Conservation (phyloP, 1,140 invertebrate genomes). For the Drosophila tropicalis region DNA sequence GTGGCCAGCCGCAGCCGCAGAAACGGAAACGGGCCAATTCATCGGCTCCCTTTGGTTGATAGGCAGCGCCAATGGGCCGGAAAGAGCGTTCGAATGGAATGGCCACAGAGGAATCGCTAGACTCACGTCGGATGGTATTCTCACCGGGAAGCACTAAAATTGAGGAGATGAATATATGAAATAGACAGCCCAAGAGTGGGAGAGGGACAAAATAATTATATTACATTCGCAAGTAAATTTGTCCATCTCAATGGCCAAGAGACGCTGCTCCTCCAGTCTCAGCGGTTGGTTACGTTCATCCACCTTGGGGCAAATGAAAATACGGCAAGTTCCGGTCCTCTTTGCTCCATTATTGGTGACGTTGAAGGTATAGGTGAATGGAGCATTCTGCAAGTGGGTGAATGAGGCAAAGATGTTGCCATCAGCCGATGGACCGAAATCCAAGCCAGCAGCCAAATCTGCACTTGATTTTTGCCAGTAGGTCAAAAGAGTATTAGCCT, state of each 20-base stretch:
- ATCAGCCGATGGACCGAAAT: slow-evolving; percentile 84
- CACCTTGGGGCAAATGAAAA: slow-evolving; percentile 85
- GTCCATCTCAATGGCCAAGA: slow-evolving; percentile 86
- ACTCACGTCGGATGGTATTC: slow-evolving; percentile 85
- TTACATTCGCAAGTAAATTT: slow-evolving; percentile 85
- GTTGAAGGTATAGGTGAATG: slow-evolving; percentile 85
- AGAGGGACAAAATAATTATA: slow-evolving; percentile 34
- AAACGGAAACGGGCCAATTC: slow-evolving; percentile 83
- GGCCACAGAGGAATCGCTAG: slow-evolving; percentile 86
- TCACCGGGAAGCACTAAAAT: slow-evolving; percentile 84
- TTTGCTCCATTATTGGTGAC: slow-evolving; percentile 79
- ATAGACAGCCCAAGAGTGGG: background rate
- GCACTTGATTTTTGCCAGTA: slow-evolving; percentile 87
- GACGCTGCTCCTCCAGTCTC: slow-evolving; percentile 84
- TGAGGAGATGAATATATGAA: background rate
- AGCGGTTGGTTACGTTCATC: slow-evolving; percentile 85
- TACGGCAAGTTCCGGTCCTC: slow-evolving; percentile 85
- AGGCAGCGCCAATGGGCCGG: slow-evolving; percentile 84
- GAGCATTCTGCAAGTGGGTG: slow-evolving; percentile 87
- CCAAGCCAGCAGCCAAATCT: slow-evolving; percentile 86
- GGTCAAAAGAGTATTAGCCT: slow-evolving; percentile 84
- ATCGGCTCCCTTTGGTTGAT: slow-evolving; percentile 66
- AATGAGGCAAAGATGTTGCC: slow-evolving; percentile 85
- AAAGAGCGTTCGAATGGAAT: slow-evolving; percentile 88
- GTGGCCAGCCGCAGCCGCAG: slow-evolving; percentile 86